Percentiles rank a stretch among this genome's conserved stretches.
Conservation (phyloP, 2,113 vertebrate species). For the Stegostoma tigrinum region DNA sequence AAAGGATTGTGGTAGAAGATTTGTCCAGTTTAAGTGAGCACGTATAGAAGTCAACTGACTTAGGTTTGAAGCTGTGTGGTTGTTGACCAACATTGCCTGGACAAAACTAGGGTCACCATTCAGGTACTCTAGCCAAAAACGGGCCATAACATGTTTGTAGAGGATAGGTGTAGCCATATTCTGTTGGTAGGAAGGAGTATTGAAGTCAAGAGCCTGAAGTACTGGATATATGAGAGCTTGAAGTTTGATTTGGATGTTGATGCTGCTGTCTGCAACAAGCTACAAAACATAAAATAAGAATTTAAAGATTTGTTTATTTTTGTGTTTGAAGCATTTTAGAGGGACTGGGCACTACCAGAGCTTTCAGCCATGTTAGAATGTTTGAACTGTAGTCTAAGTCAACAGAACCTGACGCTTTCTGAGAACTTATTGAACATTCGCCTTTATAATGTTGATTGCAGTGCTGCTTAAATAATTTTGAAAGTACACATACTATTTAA, state of each 20-base stretch:
- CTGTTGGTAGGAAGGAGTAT: conserved; percentile 89
- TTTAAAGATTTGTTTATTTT: not conserved
- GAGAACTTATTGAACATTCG: not conserved
- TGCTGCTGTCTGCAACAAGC: conserved; percentile 61
- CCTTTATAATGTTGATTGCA: not conserved
- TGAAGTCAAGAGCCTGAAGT: conserved; percentile 87
- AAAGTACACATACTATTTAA: not conserved
- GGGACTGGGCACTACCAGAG: not conserved
- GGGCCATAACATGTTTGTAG: conserved; percentile 68
- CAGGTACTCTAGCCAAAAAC: conserved; percentile 84
- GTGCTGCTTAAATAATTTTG: not conserved
- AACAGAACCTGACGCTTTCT: not conserved
- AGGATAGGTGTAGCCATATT: conserved; percentile 77
- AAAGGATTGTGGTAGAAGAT: conserved; percentile 61
- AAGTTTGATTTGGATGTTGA: conserved; percentile 62
- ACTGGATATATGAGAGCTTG: conserved; percentile 89
- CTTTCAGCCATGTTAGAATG: not conserved
- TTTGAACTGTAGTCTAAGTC: not conserved
- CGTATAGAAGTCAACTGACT: conserved; percentile 47
- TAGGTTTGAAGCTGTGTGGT: conserved; percentile 76
- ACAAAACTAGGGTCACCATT: conserved; percentile 63
- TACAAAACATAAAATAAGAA: conserved; percentile 47
- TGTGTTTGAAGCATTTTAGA: not conserved
- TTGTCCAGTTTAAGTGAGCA: conserved; percentile 72
- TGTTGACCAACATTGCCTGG: conserved; percentile 72